Conservation (phyloP, 2,888 invertebrate genomes). For the Apamea sordens region DNA sequence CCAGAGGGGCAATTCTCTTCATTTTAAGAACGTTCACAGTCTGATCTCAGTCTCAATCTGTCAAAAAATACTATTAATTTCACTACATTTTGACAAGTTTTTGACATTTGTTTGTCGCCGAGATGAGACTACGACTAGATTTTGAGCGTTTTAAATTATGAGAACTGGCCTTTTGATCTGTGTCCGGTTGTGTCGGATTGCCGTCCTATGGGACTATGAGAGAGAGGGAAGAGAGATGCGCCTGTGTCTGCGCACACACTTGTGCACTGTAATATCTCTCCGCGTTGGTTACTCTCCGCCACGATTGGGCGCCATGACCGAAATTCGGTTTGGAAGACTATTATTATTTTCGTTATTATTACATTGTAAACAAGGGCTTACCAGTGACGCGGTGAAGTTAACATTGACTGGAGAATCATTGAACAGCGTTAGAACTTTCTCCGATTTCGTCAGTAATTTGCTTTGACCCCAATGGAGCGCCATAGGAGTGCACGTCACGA, state of each 20-base stretch:
- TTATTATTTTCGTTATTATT: constrained; percentile 3
- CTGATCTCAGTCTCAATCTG: too few relatives aligned
- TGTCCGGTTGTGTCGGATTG: not conserved
- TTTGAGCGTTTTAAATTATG: too few relatives aligned
- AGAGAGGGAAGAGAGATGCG: not conserved
- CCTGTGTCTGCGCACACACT: not conserved
- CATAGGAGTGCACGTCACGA: constrained; percentile 91
- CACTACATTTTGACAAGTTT: too few relatives aligned
- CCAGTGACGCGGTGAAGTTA: constrained; percentile 88
- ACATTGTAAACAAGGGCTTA: constrained; percentile 68
- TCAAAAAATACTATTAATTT: too few relatives aligned
- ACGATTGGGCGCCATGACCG: too few relatives aligned
- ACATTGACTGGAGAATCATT: constrained; percentile 94
- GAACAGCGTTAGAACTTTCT: constrained; percentile 88
- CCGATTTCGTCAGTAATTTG: constrained; percentile 88
- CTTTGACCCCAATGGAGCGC: constrained; percentile 92
- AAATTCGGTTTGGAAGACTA: not conserved
- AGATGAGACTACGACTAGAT: too few relatives aligned
- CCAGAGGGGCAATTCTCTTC: too few relatives aligned
- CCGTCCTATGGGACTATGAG: not conserved
- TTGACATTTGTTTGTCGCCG: too few relatives aligned
- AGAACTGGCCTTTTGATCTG: not conserved
- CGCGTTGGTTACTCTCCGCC: not conserved
- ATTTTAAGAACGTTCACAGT: too few relatives aligned
- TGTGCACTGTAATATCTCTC: not conserved